A percentile compares a stretch with the other conserved stretches of the same genome.
Evolutionary conservation across 2,113 vertebrate species (phyloP).

Genomic region (Hyla sarda): DNA sequence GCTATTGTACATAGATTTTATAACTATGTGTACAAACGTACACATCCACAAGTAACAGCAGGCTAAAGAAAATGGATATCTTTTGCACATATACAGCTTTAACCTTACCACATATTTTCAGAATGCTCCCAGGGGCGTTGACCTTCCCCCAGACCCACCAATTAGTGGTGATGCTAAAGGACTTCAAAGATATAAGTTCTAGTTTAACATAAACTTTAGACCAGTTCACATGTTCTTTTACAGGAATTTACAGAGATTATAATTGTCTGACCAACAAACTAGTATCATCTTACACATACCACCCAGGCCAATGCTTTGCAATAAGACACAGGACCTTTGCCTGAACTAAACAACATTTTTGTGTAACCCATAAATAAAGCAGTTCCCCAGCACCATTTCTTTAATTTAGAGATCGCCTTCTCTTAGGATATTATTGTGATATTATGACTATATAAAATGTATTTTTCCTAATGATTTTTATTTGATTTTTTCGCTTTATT

Average conservation of each 20-base stretch:
- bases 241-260: not conserved
- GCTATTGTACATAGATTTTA: no score
- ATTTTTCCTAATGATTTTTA: no score
- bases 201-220: not conserved
- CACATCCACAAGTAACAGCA: not conserved
- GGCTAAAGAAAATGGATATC: not conserved
- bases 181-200: not conserved
- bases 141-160: not conserved
- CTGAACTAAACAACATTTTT: no score
- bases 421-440: no score
- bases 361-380: no score
- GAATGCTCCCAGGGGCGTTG: not conserved
- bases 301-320: not conserved
- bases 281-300: not conserved
- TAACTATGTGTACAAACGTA: not conserved
- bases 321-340: not conserved
- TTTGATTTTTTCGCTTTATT: no score
- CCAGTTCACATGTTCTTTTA: not conserved
- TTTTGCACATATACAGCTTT: not conserved
- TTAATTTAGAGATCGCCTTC: no score
- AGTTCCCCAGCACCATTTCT: no score
- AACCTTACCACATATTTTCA: not conserved
- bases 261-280: slow-evolving; percentile 15
- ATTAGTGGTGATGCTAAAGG: slow-evolving; percentile 2
- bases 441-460: no score